Evolutionary conservation across 1,140 invertebrate species (phyloP).

Genomic region (Drosophila sturtevanti): DNA sequence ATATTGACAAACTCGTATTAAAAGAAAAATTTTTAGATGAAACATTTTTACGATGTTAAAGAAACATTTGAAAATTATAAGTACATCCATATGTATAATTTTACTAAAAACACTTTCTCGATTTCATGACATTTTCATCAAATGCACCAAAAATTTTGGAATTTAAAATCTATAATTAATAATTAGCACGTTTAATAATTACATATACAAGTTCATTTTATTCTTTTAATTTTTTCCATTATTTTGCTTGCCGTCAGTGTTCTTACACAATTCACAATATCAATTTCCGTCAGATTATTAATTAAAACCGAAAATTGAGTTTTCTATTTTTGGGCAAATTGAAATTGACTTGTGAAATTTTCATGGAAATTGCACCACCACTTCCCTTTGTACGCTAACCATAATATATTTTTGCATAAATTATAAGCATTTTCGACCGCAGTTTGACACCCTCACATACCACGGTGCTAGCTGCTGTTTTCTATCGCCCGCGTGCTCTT

Average conservation of each 20-base stretch:
- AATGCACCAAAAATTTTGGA: too few species aligned
- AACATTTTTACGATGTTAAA: too few species aligned
- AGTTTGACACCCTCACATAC: constrained; percentile 47
- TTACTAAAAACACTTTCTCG: too few species aligned
- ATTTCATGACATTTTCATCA: too few species aligned
- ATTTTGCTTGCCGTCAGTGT: not conserved
- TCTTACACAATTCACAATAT: not conserved
- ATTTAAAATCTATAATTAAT: too few species aligned
- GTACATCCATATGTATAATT: too few species aligned
- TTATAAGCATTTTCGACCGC: constrained; percentile 47
- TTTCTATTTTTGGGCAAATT: constrained; percentile 33
- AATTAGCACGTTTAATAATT: too few species aligned
- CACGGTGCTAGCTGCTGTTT: constrained; percentile 37
- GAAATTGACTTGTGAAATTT: constrained; percentile 52
- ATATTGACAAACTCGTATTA: too few species aligned
- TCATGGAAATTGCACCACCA: constrained; percentile 14
- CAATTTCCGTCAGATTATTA: constrained; percentile 28
- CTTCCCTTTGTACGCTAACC: not conserved
- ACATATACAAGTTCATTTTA: too few species aligned
- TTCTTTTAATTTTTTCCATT: not conserved
- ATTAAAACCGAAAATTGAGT: constrained; percentile 25
- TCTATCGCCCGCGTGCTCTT: not conserved
- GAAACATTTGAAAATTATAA: too few species aligned
- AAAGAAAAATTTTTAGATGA: too few species aligned
- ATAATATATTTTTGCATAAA: constrained; percentile 50